A percentile compares a stretch with the other conserved stretches of the same genome.
These are phyloP conservation scores for Pyrrhura leucotis DNA, from an alignment of 2,797 vertebrate species.

Conservation along the genomic window DNA sequence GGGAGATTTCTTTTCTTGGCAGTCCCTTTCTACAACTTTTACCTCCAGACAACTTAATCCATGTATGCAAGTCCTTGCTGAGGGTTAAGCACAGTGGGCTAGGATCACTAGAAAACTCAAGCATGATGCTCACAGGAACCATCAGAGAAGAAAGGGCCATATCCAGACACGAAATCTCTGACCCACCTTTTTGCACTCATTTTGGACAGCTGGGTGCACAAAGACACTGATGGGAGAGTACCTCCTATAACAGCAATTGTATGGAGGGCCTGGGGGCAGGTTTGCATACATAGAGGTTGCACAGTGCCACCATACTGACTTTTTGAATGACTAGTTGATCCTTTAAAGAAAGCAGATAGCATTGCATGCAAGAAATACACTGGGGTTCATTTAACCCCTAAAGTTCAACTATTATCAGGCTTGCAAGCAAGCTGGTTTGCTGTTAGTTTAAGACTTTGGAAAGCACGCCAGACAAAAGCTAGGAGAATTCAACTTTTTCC, in stretches of 20 bases:
- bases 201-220: neutral
- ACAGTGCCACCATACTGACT: neutral
- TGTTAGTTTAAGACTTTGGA: neutral
- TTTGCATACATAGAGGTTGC: neutral
- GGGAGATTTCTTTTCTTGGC: neutral
- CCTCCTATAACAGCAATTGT: rapidly evolving
- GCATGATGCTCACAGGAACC: neutral
- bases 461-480: neutral
- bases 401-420: neutral
- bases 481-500: neutral
- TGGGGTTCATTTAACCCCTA: neutral
- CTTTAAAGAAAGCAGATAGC: neutral
- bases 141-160: neutral
- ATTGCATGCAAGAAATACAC: neutral
- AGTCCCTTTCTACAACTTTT: neutral
- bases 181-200: neutral
- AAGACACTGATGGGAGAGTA: neutral
- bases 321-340: neutral
- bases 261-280: neutral
- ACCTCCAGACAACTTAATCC: neutral
- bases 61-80: neutral
- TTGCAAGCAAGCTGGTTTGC: neutral
- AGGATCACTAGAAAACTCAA: neutral
- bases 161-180: neutral
- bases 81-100: neutral